phyloP scores from a whole-genome alignment of 2,888 invertebrate species.

The Hipparchia sbordonii region DNA sequence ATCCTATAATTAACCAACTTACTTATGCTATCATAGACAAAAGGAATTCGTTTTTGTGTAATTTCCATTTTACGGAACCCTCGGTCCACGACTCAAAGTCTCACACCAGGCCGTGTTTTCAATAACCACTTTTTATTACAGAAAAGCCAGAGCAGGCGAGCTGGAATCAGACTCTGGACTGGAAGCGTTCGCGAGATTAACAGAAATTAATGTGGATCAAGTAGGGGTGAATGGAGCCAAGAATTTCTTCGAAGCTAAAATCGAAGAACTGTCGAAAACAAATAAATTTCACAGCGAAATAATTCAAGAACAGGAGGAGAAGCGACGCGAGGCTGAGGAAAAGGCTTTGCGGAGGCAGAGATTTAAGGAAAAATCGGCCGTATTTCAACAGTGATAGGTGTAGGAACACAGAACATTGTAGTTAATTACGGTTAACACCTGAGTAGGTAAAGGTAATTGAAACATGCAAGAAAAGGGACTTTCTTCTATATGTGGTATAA shows the following conservation, averaged over 20 bases:
- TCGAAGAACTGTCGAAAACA: constrained; percentile 90
- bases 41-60: no score
- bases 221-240: constrained; percentile 98
- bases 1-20: no score
- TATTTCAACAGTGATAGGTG: constrained; percentile 83
- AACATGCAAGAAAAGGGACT: background rate
- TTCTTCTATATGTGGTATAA: background rate
- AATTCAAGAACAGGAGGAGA: constrained; percentile 94
- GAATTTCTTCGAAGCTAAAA: constrained; percentile 98
- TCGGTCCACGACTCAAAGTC: no score
- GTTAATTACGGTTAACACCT: constrained; percentile 17
- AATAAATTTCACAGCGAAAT: constrained; percentile 97
- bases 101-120: no score
- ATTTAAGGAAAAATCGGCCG: constrained; percentile 94
- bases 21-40: no score
- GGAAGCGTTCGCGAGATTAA: constrained; percentile 91
- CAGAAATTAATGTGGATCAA: constrained; percentile 96
- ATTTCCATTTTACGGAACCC: no score
- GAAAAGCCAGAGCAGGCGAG: constrained; percentile 96
- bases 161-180: constrained; percentile 93
- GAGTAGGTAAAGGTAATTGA: background rate
- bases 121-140: constrained; percentile 47
- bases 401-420: background rate
- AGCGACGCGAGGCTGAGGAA: constrained; percentile 92
- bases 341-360: constrained; percentile 90